Evolutionary conservation across 2,113 vertebrate species (phyloP), one percentile per base, ranked within the genome.

Genomic region (Rattus norvegicus): DNA sequence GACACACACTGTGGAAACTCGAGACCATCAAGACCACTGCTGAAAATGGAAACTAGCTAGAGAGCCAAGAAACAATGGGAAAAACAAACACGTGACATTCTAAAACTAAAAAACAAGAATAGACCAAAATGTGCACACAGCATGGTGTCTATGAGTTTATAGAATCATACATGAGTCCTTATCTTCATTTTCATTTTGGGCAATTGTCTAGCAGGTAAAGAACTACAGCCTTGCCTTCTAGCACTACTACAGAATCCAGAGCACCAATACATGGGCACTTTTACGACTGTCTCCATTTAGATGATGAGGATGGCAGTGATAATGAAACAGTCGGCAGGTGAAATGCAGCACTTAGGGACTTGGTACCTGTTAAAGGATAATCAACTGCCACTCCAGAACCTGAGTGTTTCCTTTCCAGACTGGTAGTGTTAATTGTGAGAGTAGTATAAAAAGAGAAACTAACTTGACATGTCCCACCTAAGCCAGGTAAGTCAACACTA

Each of bases 401-500:
- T 96, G 93, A 97, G 96, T 22, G 93, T 69, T 95, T 98, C 95
- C 96, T 97, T 88, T 95, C 94, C 95, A 98, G 67, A 97, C 33
- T 97, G 95, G 96, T 83, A 97, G 95, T 95, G 77, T 96, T 96
- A 97, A 98, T 92, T 97, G 69, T 97, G 97, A 97, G 92, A 97
- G 93, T 96, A 30, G 96, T 97, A 97, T 90, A 97, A 96, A 98
- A 97, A 97, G 89, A 96, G 91, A 97, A 98, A 98, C 96, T 94
- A 98, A 97, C 95, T 94, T 97, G 91, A 94, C 83, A 97, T 91
- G 92, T 96, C 96, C 92, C 96, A 98, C 95, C 96, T 97, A 98
- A 97, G 96, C 88, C 97, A 97, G 96, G 81, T 98, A 97, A 97
- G 95, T 95, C 97, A 97, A 98, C 94, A 97, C 96, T 97, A 98